phyloP scores from a whole-genome alignment of 2,113 vertebrate genomes.

The Chiloscyllium plagiosum region DNA sequence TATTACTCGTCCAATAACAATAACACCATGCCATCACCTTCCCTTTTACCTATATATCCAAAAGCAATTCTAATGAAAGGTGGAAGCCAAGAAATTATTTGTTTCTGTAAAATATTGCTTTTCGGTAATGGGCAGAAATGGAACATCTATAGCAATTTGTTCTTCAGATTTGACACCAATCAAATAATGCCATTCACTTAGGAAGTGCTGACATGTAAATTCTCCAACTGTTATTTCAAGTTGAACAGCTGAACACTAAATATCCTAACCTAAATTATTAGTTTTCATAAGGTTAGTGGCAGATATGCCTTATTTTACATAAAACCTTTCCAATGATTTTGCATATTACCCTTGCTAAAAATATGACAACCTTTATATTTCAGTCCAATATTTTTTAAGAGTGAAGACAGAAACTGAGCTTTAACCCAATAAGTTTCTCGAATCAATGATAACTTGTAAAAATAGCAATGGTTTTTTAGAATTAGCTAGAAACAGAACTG shows the following conservation, averaged over 20 bases:
- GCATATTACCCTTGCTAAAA: neutral
- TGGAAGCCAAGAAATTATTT: neutral
- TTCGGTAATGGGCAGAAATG: neutral
- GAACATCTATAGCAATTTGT: neutral
- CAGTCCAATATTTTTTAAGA: neutral
- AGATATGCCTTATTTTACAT: neutral
- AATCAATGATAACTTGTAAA: neutral
- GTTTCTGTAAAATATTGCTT: neutral
- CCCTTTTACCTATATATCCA: neutral
- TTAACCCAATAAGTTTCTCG: neutral
- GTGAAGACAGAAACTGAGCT: neutral
- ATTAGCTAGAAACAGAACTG: neutral
- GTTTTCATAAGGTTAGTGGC: neutral
- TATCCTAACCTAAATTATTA: neutral
- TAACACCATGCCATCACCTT: no score
- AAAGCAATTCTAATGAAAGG: neutral
- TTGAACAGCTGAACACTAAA: neutral
- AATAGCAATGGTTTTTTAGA: neutral
- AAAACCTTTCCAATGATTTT: neutral
- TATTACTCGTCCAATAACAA: no score
- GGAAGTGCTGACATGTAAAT: neutral
- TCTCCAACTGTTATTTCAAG: neutral
- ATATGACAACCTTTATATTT: neutral
- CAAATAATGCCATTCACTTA: neutral
- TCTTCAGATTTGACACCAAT: neutral